A percentile compares a stretch with the other conserved stretches of the same genome.
phyloP scores from a whole-genome alignment of 35 echinoderm and acorn worm genomes.

The Patiria miniata region DNA sequence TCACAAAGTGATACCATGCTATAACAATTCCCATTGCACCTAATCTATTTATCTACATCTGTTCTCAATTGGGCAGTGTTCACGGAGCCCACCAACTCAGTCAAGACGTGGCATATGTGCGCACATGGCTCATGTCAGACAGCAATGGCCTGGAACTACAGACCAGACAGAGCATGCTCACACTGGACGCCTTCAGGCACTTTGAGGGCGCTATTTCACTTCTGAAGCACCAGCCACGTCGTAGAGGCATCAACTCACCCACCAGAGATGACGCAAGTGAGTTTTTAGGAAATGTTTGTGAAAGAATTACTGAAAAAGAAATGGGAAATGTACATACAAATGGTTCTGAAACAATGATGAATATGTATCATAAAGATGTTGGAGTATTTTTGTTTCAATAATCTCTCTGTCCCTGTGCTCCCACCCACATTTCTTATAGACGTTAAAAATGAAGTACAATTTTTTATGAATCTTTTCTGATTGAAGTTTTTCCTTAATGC shows the following conservation, averaged over 20 bases:
- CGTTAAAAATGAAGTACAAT: too few relatives aligned
- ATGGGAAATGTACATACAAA: neutral
- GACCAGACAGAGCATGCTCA: conserved; percentile 74
- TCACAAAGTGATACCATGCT: too few relatives aligned
- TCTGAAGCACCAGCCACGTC: conserved; percentile 82
- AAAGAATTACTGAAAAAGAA: neutral
- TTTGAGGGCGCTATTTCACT: conserved; percentile 89
- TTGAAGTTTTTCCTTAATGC: too few relatives aligned
- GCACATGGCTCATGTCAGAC: conserved; percentile 72
- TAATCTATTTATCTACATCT: too few relatives aligned
- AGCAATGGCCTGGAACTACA: conserved; percentile 54
- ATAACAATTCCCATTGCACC: too few relatives aligned
- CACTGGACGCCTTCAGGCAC: conserved; percentile 79
- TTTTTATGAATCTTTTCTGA: too few relatives aligned
- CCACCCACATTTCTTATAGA: too few relatives aligned
- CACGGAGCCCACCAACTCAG: conserved; percentile 87
- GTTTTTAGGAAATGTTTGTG: neutral
- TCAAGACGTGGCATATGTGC: conserved; percentile 78
- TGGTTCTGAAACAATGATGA: too few relatives aligned
- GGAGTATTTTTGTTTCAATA: neutral
- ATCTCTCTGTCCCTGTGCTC: too few relatives aligned
- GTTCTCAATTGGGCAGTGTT: conserved; percentile 23
- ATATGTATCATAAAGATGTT: neutral
- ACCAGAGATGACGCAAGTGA: neutral
- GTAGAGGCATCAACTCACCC: conserved; percentile 18